Percentiles rank a stretch among this genome's conserved stretches.
Evolutionary conservation across 2,113 vertebrate genomes (phyloP).

Genomic region (Galbula dea): DNA sequence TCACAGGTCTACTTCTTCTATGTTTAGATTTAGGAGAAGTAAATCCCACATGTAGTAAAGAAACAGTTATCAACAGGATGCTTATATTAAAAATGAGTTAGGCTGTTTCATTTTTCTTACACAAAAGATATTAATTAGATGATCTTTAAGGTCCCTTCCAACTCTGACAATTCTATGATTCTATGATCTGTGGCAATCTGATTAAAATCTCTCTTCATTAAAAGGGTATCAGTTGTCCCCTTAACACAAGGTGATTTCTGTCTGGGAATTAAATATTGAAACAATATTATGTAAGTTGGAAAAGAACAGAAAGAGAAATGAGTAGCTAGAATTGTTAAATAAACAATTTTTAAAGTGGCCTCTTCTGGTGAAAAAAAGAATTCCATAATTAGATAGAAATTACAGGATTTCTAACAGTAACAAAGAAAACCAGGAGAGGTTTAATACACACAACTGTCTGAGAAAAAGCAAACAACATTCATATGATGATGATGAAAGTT

Average conservation of each 20-base stretch:
- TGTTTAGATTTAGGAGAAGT: background rate
- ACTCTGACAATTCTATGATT: too few species aligned
- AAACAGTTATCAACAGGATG: background rate
- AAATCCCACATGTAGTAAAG: background rate
- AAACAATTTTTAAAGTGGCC: background rate
- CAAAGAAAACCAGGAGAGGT: background rate
- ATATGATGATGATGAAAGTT: background rate
- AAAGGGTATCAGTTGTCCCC: background rate
- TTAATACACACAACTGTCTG: background rate
- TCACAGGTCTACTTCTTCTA: background rate
- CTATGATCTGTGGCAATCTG: background rate
- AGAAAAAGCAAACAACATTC: conserved; percentile 6
- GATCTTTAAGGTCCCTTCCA: too few species aligned
- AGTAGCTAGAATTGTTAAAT: background rate
- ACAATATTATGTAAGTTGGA: background rate
- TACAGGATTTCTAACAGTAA: background rate
- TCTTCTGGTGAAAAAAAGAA: background rate
- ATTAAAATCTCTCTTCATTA: background rate
- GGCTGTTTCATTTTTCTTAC: background rate
- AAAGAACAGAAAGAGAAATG: background rate
- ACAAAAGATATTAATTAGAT: background rate
- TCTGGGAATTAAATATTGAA: background rate
- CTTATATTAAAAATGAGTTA: background rate
- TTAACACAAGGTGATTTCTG: background rate
- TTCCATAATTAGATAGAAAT: background rate